Percentiles rank a stretch among this genome's conserved stretches.
Conservation (phyloP, 2,888 invertebrate species). For the Venusia cambrica region DNA sequence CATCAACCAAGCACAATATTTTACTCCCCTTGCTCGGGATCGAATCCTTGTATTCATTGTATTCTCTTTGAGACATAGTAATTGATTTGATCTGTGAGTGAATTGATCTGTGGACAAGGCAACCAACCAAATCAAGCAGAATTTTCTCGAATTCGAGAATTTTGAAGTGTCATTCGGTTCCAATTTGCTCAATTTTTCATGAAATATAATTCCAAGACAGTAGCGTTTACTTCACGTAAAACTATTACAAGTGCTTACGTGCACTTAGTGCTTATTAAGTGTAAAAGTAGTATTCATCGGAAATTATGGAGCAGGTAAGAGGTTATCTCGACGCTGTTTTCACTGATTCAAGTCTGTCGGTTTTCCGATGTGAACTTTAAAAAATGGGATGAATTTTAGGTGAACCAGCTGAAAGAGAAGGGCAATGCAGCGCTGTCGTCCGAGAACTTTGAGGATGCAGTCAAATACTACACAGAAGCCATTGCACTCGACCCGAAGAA, state of each 20-base stretch:
- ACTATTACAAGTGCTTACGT: slow-evolving; percentile 21
- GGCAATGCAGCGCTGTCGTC: slow-evolving; percentile 92
- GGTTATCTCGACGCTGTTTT: slow-evolving; percentile 56
- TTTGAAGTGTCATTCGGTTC: slow-evolving; percentile 59
- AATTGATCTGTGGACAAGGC: too few species aligned
- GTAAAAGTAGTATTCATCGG: slow-evolving; percentile 29
- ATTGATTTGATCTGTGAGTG: too few species aligned
- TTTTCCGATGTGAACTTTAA: too few species aligned
- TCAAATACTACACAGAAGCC: slow-evolving; percentile 90
- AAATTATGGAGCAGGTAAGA: slow-evolving; percentile 72
- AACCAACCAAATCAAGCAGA: slow-evolving; percentile 36
- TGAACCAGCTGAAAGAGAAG: slow-evolving; percentile 90
- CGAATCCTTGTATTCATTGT: too few species aligned
- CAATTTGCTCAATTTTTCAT: slow-evolving; percentile 13
- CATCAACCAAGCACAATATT: too few species aligned
- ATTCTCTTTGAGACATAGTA: too few species aligned
- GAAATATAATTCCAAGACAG: slow-evolving; percentile 9
- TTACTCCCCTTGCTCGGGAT: too few species aligned
- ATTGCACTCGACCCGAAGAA: slow-evolving; percentile 89
- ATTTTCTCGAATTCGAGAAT: slow-evolving; percentile 75
- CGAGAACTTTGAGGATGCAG: slow-evolving; percentile 89
- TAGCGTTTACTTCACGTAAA: slow-evolving; percentile 11
- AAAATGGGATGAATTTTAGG: slow-evolving; percentile 75
- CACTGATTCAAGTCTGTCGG: slow-evolving; percentile 31
- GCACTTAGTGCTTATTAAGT: slow-evolving; percentile 25